Evolutionary conservation across 2,888 invertebrate species (phyloP).

Genomic region (Troilus luridus): DNA sequence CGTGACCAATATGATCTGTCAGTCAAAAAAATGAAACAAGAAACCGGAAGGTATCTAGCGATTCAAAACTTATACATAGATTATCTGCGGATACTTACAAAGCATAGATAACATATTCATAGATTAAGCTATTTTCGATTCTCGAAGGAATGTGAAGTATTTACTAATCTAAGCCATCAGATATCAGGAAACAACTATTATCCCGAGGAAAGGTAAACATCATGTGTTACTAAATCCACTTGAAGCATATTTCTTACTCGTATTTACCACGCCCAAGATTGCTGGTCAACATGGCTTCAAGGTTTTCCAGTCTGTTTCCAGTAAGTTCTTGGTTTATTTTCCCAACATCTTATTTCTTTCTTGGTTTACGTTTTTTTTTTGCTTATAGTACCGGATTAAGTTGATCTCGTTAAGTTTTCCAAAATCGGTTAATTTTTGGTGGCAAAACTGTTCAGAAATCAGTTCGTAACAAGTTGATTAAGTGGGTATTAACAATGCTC

Average conservation of each 20-base stretch:
- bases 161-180: neutral
- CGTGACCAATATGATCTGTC: neutral
- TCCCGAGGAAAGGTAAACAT: neutral
- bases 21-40: neutral
- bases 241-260: neutral
- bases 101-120: no score
- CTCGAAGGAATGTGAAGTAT: no score
- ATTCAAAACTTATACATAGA: neutral
- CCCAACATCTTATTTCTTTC: neutral
- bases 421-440: neutral
- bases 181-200: neutral
- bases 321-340: neutral
- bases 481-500: no score
- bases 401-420: neutral
- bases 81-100: no score
- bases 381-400: neutral
- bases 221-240: neutral
- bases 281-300: neutral
- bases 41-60: neutral
- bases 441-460: no score
- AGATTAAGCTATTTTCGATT: no score
- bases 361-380: neutral
- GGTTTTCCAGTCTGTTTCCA: slow-evolving; percentile 45
- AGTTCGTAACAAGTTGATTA: no score
- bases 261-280: neutral